Evolutionary conservation across 1,140 invertebrate genomes (phyloP), one percentile per base, ranked within the genome.

Genomic region (Pogonognathellus flavescens): DNA sequence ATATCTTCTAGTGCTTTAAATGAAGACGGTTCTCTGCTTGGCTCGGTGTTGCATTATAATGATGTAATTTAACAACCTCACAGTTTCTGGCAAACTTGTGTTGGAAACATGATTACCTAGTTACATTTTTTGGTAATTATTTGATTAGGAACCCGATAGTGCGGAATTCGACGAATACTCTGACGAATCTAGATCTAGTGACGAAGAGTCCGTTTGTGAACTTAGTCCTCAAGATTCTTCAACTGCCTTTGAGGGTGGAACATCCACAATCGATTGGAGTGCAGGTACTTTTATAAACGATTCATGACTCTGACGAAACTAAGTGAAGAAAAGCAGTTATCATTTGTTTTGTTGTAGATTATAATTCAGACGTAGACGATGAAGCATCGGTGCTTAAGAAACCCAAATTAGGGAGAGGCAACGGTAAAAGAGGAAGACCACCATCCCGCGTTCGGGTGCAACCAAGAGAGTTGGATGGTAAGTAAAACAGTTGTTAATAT

Each of bases 381-480:
- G 70, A 76, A 1, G 25, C 41, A 8, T 16, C n/a, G 0, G 31
- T 76, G 41, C 41, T 76, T 1, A 84, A 84, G 18, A 52, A 60
- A 55, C 80, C 82, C 9, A 87, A 83, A 66, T 9, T 83, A 5
- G 84, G 84, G 5, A 60, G 86, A 72, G 86, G 86, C 20, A 84
- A 83, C 14, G 84, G 86, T 16, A 82, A 83, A 83, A 53, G 86
- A 85, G 86, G 86, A 10, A 52, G 86, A 80, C 86, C 86, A 1
- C 86, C 83, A 25, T 84, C 85, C 14, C 31, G 85, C n/a, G 55
- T 86, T 50, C 18, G 85, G 22, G 41, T 55, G 20, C 82, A 52
- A 62, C 16, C 52, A 18, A 66, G 85, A 86, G 85, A 86, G 16
- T 31, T 49, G n/a, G 85, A 86, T 31, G 85, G 80, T 86, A 76